Evolutionary conservation across 2,113 vertebrate genomes (phyloP), one percentile per base, ranked within the genome.

Genomic region (zebrafish (Danio rerio)): DNA sequence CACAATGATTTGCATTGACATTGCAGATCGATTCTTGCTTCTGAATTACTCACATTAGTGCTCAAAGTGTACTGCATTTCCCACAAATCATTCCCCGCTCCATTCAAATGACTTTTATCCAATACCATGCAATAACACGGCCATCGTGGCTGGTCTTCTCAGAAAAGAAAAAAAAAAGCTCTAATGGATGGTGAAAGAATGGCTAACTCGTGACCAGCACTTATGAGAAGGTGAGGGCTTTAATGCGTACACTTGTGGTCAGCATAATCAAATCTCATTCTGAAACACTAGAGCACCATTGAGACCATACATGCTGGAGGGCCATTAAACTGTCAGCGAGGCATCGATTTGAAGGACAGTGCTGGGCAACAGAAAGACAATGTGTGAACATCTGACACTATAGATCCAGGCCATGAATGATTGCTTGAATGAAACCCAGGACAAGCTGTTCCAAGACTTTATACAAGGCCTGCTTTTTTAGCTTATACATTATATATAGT

Each of bases 291-390:
- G 84, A 59, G 50, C 78, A 81, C 78, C 62, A 45, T 62, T n/a
- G 81, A 85, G 81, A 81, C 77, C 79, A 13, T 50, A 74, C 74
- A 61, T 56, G 81, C 42, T 40, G 66, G 73, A 58, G 61, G 72
- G 55, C 86, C 84, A 85, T 87, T 87, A 87, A 87, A 87, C 81
- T 83, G 81, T 85, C 86, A 87, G 86, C 56, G 62, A 75, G 70
- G 40, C 47, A 87, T 87, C 56, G 86, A 87, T 87, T 49, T 31
- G 31, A 74, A 83, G 78, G 83, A 78, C 86, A 56, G 75, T 50
- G 78, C 72, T 59, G 74, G 73, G 42, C 50, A 82, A 78, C 83
- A 78, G 55, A 65, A 85, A 83, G 80, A 77, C 61, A 68, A 80
- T 40, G 78, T 85, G 86, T 83, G 83, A 87, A 87, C 18, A 68